Evolutionary conservation across 2,113 vertebrate genomes (phyloP).

Genomic region (Channa maculata): DNA sequence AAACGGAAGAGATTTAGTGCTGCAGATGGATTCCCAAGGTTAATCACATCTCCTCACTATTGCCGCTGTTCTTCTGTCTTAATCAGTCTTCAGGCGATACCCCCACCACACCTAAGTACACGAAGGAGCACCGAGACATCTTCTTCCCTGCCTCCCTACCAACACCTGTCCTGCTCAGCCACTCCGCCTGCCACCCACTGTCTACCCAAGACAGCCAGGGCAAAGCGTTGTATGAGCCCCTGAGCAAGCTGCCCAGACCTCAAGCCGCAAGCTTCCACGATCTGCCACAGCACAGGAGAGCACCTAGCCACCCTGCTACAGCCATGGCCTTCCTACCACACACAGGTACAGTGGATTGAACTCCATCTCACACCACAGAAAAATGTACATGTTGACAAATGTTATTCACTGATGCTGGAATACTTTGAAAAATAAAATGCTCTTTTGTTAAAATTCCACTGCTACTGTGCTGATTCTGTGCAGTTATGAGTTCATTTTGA

Average conservation of each 20-base stretch:
- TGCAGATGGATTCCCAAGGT: slow-evolving; percentile 11
- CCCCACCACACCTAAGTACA: slow-evolving; percentile 92
- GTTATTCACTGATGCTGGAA: background rate
- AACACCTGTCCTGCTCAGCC: slow-evolving; percentile 69
- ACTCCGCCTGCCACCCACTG: slow-evolving; percentile 71
- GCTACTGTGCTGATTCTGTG: background rate
- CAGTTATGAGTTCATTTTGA: slow-evolving; percentile 2
- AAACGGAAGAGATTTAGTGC: slow-evolving; percentile 17
- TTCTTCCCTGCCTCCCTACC: slow-evolving; percentile 88
- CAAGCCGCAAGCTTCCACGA: slow-evolving; percentile 78
- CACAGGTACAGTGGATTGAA: slow-evolving; percentile 65
- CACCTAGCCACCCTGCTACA: slow-evolving; percentile 56
- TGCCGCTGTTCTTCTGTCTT: slow-evolving; percentile 39
- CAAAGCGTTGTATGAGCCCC: slow-evolving; percentile 79
- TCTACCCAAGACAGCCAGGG: slow-evolving; percentile 73
- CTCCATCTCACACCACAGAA: background rate
- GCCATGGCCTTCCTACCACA: slow-evolving; percentile 77
- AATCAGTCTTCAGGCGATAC: slow-evolving; percentile 86
- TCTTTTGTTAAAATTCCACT: background rate
- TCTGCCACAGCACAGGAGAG: slow-evolving; percentile 63
- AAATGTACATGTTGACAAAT: background rate
- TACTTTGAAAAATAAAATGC: background rate
- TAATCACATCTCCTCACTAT: slow-evolving; percentile 22
- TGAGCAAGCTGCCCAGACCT: slow-evolving; percentile 80
- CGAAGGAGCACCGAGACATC: slow-evolving; percentile 90